Evolutionary conservation across 1,140 invertebrate genomes (phyloP), one percentile per base, ranked within the genome.

Genomic region (Helicoverpa armigera): DNA sequence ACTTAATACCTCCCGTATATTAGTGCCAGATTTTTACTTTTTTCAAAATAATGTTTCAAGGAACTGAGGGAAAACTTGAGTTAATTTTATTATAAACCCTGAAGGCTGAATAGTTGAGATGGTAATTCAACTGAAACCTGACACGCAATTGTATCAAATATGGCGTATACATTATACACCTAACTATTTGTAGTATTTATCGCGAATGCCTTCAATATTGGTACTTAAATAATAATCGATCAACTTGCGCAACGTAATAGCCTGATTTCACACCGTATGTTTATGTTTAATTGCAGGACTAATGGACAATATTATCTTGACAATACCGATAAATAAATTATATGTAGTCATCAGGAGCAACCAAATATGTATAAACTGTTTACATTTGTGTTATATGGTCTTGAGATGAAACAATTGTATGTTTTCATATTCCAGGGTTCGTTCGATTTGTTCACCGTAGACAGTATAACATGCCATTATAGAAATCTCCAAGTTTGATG

Each of bases 201-300:
- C 3, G 23, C 4, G 23, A 10, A 23, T 61, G 29, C 58, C 12
- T 29, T 13, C 10, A 69, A 43, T 23, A 16, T 16, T 23, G 43
- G n/a, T 67, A 67, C 31, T 69, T 50, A 69, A 69, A 69, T 69
- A 50, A 69, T 69, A 69, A 18, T 69, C 43, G 43, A 11, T 23
- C 43, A 48, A 50, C 65, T 67, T 50, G 2, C 43, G 43, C 51
- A 69, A 69, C 11, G 16, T 69, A 50, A 18, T 50, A 50, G 43
- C 43, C 11, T 18, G n/a, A 69, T 69, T 69, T 69, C 65, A 50
- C 10, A 43, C n/a, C 43, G 48, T 69, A 23, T 18, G n/a, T 48
- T 67, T 10, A 50, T 23, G 16, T 69, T 69, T 50, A 69, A 69
- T 69, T 69, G 43, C 11, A 18, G 12, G 65, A 23, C 3, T 18